Percentiles rank a stretch among this genome's conserved stretches.
Evolutionary conservation across 2,888 invertebrate genomes (phyloP).

Genomic region (Calameuta idolon): DNA sequence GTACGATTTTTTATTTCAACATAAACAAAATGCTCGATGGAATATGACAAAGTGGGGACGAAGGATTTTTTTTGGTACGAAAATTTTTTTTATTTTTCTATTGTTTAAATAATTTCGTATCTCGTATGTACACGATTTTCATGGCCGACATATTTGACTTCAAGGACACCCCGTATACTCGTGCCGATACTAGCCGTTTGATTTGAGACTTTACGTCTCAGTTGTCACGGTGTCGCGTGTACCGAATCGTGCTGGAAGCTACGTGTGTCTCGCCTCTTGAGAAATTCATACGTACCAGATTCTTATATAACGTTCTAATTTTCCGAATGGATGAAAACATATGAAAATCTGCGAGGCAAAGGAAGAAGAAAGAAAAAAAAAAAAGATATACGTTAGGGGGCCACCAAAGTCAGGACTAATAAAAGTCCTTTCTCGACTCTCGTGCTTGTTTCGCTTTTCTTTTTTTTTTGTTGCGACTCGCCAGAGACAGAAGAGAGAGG

Average conservation of each 20-base stretch:
- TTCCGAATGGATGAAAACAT: slow-evolving; percentile 65
- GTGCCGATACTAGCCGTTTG: not conserved
- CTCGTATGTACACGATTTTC: not conserved
- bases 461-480: slow-evolving; percentile 27
- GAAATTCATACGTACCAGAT: slow-evolving; percentile 24
- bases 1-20: slow-evolving; percentile 57
- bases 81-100: not conserved
- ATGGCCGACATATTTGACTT: not conserved
- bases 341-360: slow-evolving; percentile 66
- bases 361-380: slow-evolving; percentile 41
- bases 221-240: not conserved
- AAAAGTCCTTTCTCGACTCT: slow-evolving; percentile 56
- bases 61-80: not conserved
- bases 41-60: not conserved
- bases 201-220: not conserved
- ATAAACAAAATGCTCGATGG: slow-evolving; percentile 23
- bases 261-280: not conserved
- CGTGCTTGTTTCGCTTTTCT: slow-evolving; percentile 24
- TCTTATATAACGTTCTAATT: slow-evolving; percentile 62
- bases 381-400: slow-evolving; percentile 48
- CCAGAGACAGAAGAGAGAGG: slow-evolving; percentile 8
- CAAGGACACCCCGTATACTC: not conserved
- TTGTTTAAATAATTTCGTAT: not conserved
- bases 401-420: slow-evolving; percentile 64
- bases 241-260: not conserved